Percentiles rank a stretch among this genome's conserved stretches.
phyloP scores from a whole-genome alignment of 2,113 vertebrate genomes.

The Lasiurus borealis region DNA sequence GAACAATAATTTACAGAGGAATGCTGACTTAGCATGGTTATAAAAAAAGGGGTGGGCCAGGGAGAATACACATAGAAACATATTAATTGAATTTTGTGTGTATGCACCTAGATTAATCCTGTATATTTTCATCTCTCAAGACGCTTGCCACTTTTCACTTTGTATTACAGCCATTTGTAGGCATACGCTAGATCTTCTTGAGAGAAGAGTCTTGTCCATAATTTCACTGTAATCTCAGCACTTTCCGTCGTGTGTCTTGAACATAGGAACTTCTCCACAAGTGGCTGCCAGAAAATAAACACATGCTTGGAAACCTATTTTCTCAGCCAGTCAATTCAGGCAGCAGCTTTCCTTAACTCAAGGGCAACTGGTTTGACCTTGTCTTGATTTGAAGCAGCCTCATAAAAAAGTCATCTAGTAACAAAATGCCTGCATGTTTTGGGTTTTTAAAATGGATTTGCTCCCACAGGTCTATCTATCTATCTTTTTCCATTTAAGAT shows the following conservation, averaged over 20 bases:
- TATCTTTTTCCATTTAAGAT: conserved; percentile 27
- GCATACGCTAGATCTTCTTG: neutral
- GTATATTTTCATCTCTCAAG: neutral
- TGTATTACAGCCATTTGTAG: neutral
- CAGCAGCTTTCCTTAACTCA: conserved; percentile 21
- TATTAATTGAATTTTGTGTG: neutral
- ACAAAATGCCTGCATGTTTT: neutral
- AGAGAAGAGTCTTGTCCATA: neutral
- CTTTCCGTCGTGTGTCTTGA: neutral
- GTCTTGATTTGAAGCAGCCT: neutral
- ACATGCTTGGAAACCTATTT: neutral
- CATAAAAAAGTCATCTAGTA: neutral
- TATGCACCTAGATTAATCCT: neutral
- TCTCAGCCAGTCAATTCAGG: neutral
- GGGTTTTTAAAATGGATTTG: conserved; percentile 38
- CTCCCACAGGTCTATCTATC: neutral
- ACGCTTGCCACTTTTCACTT: neutral
- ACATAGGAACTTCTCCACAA: neutral
- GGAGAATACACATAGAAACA: neutral
- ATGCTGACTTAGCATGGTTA: neutral
- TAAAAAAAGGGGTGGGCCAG: too few species aligned
- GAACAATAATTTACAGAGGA: conserved; percentile 3
- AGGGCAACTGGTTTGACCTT: conserved; percentile 46
- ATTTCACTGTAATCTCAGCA: neutral
- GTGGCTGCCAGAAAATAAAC: neutral